A percentile compares a stretch with the other conserved stretches of the same genome.
These are phyloP conservation scores for Scomber colias DNA, from an alignment of 2,113 vertebrate species.

Conservation along the genomic window DNA sequence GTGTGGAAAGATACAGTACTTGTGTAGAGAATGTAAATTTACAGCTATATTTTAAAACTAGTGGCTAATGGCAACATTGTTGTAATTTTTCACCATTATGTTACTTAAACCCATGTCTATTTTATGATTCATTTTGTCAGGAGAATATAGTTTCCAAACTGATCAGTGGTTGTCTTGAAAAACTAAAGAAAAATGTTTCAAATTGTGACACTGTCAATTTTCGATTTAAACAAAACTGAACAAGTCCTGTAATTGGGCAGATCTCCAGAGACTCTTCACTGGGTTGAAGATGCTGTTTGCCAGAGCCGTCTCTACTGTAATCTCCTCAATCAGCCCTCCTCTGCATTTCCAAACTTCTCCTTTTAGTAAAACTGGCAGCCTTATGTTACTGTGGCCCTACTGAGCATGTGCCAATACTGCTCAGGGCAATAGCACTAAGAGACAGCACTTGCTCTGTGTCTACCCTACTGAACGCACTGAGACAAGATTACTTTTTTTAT, in stretches of 20 bases:
- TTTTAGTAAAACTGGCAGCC: constrained; percentile 80
- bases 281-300: constrained; percentile 65
- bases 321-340: constrained; percentile 72
- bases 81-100: constrained; percentile 97
- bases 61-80: constrained; percentile 98
- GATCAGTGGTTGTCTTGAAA: constrained; percentile 72
- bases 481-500: constrained; percentile 73
- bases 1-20: constrained; percentile 99
- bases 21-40: constrained; percentile 99
- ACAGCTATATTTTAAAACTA: constrained; percentile 99
- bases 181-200: constrained; percentile 76
- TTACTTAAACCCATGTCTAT: constrained; percentile 87
- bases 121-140: constrained; percentile 85
- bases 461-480: constrained; percentile 86
- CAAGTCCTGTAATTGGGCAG: constrained; percentile 39
- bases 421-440: constrained; percentile 80
- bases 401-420: constrained; percentile 78
- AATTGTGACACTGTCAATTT: constrained; percentile 86
- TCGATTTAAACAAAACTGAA: constrained; percentile 64
- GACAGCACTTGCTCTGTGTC: constrained; percentile 83
- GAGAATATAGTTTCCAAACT: constrained; percentile 79
- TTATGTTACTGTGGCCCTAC: constrained; percentile 79
- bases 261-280: constrained; percentile 59
- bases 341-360: constrained; percentile 72
- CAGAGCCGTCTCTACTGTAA: constrained; percentile 77